Evolutionary conservation across 2,888 invertebrate species (phyloP).

Genomic region (Sarcophaga variegata): DNA sequence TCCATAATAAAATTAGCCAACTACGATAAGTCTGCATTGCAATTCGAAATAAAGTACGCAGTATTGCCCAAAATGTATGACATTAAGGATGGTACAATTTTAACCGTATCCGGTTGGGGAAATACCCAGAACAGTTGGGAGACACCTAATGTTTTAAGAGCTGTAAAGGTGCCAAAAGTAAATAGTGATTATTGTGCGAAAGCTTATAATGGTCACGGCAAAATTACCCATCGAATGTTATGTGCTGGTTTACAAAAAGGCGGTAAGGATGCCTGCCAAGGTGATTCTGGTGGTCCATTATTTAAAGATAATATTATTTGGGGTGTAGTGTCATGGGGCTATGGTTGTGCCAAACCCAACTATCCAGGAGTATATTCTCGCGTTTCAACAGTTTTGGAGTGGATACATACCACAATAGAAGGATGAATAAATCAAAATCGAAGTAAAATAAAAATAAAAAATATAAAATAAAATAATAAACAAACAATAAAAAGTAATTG

Average conservation of each 20-base stretch:
- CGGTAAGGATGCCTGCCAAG: conserved; percentile 80
- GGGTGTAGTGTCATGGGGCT: conserved; percentile 83
- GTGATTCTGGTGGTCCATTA: conserved; percentile 80
- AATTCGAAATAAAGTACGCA: conserved; percentile 41
- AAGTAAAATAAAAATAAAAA: neutral
- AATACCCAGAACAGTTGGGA: conserved; percentile 72
- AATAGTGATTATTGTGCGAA: conserved; percentile 71
- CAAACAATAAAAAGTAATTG: no score
- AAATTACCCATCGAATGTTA: conserved; percentile 76
- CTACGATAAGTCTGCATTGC: conserved; percentile 65
- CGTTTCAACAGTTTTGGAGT: conserved; percentile 75
- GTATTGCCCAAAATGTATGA: conserved; percentile 29
- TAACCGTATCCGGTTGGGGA: conserved; percentile 72
- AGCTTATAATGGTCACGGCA: conserved; percentile 70
- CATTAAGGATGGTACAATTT: conserved; percentile 52
- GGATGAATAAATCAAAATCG: neutral
- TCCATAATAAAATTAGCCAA: conserved; percentile 78
- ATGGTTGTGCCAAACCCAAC: conserved; percentile 81
- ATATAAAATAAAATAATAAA: no score
- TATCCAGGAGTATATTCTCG: conserved; percentile 82
- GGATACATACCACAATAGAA: conserved; percentile 74
- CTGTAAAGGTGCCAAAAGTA: conserved; percentile 74
- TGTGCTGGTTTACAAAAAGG: conserved; percentile 77
- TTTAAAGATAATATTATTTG: conserved; percentile 75
- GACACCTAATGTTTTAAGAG: conserved; percentile 74